Evolutionary conservation across 2,797 vertebrate species (phyloP).

Genomic region (Gastrophryne carolinensis): DNA sequence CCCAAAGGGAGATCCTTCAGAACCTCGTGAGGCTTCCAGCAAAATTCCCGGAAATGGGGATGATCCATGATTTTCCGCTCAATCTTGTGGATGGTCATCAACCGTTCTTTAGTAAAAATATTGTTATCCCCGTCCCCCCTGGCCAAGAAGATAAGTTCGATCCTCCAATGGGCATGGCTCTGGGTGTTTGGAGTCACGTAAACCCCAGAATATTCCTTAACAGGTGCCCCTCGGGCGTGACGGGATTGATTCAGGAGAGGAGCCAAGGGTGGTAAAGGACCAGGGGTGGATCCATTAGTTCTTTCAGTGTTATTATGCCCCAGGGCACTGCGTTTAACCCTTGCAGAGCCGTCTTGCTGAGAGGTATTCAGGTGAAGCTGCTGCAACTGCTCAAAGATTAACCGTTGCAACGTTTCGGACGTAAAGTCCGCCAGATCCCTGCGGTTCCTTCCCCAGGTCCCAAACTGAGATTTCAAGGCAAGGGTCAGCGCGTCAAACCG

Average conservation of each 20-base stretch:
- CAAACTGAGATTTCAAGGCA: conserved; percentile 91
- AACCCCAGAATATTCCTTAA: conserved; percentile 64
- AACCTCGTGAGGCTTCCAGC: conserved; percentile 93
- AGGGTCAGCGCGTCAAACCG: conserved; percentile 89
- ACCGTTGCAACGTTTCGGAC: conserved; percentile 77
- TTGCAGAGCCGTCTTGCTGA: fast-evolving
- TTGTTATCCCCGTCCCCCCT: conserved; percentile 84
- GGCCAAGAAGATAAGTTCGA: conserved; percentile 93
- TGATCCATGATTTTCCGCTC: conserved; percentile 93
- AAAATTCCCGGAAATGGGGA: conserved; percentile 90
- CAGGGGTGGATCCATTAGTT: background rate
- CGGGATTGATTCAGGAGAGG: conserved; percentile 51
- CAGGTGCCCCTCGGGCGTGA: conserved; percentile 50
- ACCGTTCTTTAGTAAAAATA: conserved; percentile 91
- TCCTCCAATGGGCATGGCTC: conserved; percentile 90
- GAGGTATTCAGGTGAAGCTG: conserved; percentile 67
- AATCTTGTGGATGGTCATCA: conserved; percentile 87
- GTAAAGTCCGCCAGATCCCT: conserved; percentile 81
- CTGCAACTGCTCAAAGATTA: conserved; percentile 81
- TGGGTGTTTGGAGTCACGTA: conserved; percentile 80
- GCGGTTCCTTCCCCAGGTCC: conserved; percentile 89
- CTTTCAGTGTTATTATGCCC: background rate
- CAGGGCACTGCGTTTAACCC: background rate
- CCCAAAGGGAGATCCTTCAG: conserved; percentile 89
- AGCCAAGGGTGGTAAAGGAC: background rate